A percentile compares a stretch with the other conserved stretches of the same genome.
Evolutionary conservation across 2,888 invertebrate genomes (phyloP).

Genomic region (Pristionchus entomophagus): DNA sequence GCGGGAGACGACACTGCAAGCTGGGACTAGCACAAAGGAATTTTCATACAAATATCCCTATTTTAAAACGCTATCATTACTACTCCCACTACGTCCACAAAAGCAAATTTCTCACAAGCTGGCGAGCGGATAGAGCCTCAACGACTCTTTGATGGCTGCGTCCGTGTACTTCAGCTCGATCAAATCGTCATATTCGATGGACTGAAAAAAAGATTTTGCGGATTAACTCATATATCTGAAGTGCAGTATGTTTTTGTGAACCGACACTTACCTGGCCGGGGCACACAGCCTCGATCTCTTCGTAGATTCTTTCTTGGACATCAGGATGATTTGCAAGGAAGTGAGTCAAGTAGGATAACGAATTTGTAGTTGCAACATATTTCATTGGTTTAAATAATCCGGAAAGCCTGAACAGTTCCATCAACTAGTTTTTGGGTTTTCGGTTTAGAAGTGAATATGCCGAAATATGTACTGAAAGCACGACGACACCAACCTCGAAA

Average conservation of each 20-base stretch:
- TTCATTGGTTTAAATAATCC: no score
- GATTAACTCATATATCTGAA: no score
- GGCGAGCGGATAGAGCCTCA: slow-evolving; percentile 69
- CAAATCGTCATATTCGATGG: slow-evolving; percentile 62
- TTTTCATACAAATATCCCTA: not conserved
- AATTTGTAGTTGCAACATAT: slow-evolving; percentile 77
- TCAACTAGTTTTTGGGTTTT: no score
- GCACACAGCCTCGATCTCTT: slow-evolving; percentile 53
- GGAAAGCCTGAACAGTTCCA: no score
- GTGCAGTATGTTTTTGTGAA: not conserved
- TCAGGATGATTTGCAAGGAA: slow-evolving; percentile 60
- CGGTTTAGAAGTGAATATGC: no score
- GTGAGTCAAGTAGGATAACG: slow-evolving; percentile 43
- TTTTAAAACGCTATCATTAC: not conserved
- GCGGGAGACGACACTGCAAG: slow-evolving; percentile 6
- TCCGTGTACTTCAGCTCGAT: slow-evolving; percentile 65
- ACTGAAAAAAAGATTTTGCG: not conserved
- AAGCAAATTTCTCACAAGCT: slow-evolving; percentile 56
- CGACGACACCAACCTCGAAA: slow-evolving; percentile 79
- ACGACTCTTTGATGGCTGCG: slow-evolving; percentile 66
- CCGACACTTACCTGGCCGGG: slow-evolving; percentile 48
- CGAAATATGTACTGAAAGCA: slow-evolving; percentile 51
- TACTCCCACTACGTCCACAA: not conserved
- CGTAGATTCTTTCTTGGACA: slow-evolving; percentile 56
- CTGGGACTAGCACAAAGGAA: not conserved